Base-by-base conservation (phyloP, 2,888 invertebrate genomes). In the Argyresthia albistria region DNA sequence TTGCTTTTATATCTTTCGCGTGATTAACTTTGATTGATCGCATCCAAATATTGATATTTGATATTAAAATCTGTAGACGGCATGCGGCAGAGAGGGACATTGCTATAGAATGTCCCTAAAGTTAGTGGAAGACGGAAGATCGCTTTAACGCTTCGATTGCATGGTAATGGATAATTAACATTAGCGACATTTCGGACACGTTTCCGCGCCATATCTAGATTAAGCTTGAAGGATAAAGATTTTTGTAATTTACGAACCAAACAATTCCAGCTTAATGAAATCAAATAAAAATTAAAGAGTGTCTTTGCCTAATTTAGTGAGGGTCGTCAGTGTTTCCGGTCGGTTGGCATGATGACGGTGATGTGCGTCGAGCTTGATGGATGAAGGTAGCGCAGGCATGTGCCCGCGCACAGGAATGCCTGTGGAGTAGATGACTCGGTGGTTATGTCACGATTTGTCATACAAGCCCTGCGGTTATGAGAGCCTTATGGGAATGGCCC, bases 371-470 rank as follows among this genome's bases (percentile, higher is more conserved):
- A 87, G 73, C 78, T 80, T 87, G 86, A 87, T 87, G 82, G 86
- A 87, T 87, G 83, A 70, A 80, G 77, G 75, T 69, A 71, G 69
- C 70, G 68, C 69, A 72, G 76, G 76, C 74, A 76, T 73, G 77
- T 78, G 76, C 25, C 25, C 25, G 25, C 25, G 25, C 25, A 25
- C 3, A 25, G 25, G 25, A 25, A 25, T 25, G 25, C 25, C 25
- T 25, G 25, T 25, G 25, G 39, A 11, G 39, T 39, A 67, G 76
- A 78, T 79, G 78, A 78, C 72, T 77, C 72, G 76, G 79, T 79
- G 84, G 84, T 84, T 83, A 82, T 86, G 86, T 86, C 83, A 81
- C 81, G 79, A 83, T 84, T 84, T 84, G 84, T 86, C 80, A 82
- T 80, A 84, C 79, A 81, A 69, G 73, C 70, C 25, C 71, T 81